These are phyloP conservation scores for Poeciliopsis presidionis DNA, from an alignment of 2,797 vertebrate genomes.

Conservation along the genomic window DNA sequence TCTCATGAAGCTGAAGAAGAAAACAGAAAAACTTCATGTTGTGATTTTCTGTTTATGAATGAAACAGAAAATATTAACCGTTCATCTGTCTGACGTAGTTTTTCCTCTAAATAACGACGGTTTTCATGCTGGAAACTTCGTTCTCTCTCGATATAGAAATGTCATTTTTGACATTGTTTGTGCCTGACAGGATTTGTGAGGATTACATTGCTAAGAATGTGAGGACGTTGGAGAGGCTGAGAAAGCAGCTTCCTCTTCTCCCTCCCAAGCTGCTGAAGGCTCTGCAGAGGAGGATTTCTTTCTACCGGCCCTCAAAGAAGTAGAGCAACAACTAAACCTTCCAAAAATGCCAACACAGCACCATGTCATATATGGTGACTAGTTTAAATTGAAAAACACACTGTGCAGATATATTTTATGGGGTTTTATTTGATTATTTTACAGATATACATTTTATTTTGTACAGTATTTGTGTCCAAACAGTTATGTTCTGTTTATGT, in stretches of 20 bases:
- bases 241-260: conserved; percentile 83
- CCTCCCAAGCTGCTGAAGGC: conserved; percentile 85
- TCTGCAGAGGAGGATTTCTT: conserved; percentile 87
- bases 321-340: conserved; percentile 28
- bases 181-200: conserved; percentile 84
- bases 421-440: conserved; percentile 41
- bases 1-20: neutral
- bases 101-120: neutral
- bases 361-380: neutral
- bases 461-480: conserved; percentile 36
- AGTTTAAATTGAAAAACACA: conserved; percentile 35
- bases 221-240: conserved; percentile 63
- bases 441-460: conserved; percentile 47
- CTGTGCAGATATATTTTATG: conserved; percentile 30
- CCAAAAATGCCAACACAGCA: conserved; percentile 19
- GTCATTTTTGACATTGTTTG: neutral
- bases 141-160: neutral
- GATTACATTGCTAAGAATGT: conserved; percentile 90
- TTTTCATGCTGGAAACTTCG: neutral
- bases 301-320: conserved; percentile 84
- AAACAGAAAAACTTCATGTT: neutral
- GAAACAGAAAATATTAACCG: too few species aligned
- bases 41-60: too few species aligned
- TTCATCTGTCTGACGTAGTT: neutral
- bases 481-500: conserved; percentile 8